Evolutionary conservation across 1,140 invertebrate species (phyloP).

Genomic region (Zaprionus davidi): DNA sequence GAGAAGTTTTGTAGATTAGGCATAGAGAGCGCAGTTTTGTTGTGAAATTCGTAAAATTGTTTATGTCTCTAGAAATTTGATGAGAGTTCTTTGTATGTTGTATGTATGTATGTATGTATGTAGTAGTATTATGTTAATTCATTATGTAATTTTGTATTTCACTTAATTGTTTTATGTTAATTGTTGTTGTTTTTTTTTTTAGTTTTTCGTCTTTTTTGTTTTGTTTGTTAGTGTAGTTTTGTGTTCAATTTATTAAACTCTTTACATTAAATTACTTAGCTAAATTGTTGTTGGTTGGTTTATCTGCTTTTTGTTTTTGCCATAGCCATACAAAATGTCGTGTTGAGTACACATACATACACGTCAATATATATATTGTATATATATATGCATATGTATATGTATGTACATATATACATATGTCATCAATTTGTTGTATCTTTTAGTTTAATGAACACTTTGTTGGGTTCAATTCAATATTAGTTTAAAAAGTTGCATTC

Average conservation of each 20-base stretch:
- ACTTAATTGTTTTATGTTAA: conserved; percentile 11
- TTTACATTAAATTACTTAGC: conserved; percentile 75
- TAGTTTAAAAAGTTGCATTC: conserved; percentile 78
- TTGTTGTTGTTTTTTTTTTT: conserved; percentile 23
- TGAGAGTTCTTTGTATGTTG: conserved; percentile 45
- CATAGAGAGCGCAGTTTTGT: conserved; percentile 55
- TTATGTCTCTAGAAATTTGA: conserved; percentile 42
- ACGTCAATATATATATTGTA: conserved; percentile 29
- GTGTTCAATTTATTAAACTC: conserved; percentile 74
- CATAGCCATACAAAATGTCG: conserved; percentile 77
- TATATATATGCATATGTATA: conserved; percentile 46
- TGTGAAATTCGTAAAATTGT: conserved; percentile 71
- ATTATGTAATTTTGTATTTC: conserved; percentile 16
- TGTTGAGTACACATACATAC: conserved; percentile 35
- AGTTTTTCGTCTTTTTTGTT: conserved; percentile 19
- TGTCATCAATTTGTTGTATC: conserved; percentile 36
- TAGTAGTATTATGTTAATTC: conserved; percentile 30
- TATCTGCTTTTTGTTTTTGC: conserved; percentile 22
- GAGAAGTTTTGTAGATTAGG: conserved; percentile 56
- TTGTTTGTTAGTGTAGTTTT: conserved; percentile 38
- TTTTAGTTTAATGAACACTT: conserved; percentile 82
- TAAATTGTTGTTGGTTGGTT: conserved; percentile 58
- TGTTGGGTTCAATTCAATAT: conserved; percentile 82
- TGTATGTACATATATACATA: conserved; percentile 44
- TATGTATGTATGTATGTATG: conserved; percentile 13